Base-by-base conservation (phyloP, 2,113 vertebrate genomes). In the Oreamnos americanus region DNA sequence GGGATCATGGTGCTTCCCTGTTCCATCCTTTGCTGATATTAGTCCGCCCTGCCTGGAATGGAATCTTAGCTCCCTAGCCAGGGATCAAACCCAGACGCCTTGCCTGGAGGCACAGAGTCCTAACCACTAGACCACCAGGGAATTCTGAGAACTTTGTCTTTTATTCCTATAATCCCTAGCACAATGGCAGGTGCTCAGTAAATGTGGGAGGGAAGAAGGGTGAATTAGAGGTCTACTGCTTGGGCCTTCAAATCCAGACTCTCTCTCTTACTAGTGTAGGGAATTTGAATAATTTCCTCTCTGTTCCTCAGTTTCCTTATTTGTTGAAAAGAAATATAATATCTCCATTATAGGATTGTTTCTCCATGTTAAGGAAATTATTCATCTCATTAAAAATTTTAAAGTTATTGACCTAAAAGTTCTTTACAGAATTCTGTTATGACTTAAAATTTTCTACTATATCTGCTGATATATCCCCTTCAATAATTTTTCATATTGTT, bases 301-400 rank as follows among this genome's bases (percentile, higher is more conserved):
- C 30, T 93, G 23, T 86, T 57, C 16, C 33, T 95, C 21, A 76
- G 43, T 96, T 96, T 96, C 36, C 33, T 94, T 43, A 36, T 91
- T 58, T 97, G 62, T 96, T 64, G 58, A 93, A 84, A 97, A 91
- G 10, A 87, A 96, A 86, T 82, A 88, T 45, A 79, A 62, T 84
- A 58, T 90, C 21, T 87, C 33, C 7, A 28, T 83, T 82, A 91
- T 45, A 87, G 43, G 3, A 74, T 36, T 49, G 10, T 62, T 71
- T 84, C 67, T 60, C 76, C 12, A 86, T 88, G 67, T 91, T 94
- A 91, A 57, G 16, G 30, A 85, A 91, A 91, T 60, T 95, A 79
- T 62, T 39, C 4, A 62, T 53, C 78, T 91, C 5, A 60, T 67
- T 45, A 79, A 94, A 95, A 89, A 30, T n/a, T 51, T 43, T 33